Percentiles rank a stretch among this genome's conserved stretches.
These are phyloP conservation scores for Euwallacea fornicatus DNA, from an alignment of 1,140 invertebrate genomes.

Conservation along the genomic window DNA sequence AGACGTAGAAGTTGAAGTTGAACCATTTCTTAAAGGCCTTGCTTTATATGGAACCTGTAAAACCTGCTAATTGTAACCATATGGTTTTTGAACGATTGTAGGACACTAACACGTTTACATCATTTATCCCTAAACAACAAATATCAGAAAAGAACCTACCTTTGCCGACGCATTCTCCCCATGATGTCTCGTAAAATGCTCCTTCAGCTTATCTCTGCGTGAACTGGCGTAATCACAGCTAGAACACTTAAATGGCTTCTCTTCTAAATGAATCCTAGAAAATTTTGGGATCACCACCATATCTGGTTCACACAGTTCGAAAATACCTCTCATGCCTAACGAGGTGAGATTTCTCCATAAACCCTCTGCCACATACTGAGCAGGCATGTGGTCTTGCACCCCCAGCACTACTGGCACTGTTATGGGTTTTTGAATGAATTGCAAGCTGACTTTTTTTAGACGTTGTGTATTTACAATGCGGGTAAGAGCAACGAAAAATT, in stretches of 20 bases:
- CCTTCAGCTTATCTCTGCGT: conserved; percentile 68
- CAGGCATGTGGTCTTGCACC: conserved; percentile 66
- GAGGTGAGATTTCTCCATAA: conserved; percentile 70
- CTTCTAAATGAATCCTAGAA: conserved; percentile 61
- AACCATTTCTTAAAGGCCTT: conserved; percentile 51
- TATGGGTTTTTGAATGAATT: conserved; percentile 66
- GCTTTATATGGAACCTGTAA: conserved; percentile 56
- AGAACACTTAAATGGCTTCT: conserved; percentile 63
- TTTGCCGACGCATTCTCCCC: conserved; percentile 58
- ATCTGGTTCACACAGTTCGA: neutral
- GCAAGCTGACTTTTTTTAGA: conserved; percentile 69
- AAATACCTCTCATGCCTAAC: conserved; percentile 60
- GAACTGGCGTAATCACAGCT: conserved; percentile 68
- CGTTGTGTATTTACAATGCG: conserved; percentile 66
- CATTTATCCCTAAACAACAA: neutral
- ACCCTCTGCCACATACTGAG: conserved; percentile 62
- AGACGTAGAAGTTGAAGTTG: conserved; percentile 22
- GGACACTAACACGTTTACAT: neutral
- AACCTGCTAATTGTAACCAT: neutral
- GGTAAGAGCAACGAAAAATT: conserved; percentile 60
- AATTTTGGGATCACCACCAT: neutral
- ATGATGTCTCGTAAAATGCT: conserved; percentile 67
- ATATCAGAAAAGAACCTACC: conserved; percentile 39
- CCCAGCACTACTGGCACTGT: conserved; percentile 42
- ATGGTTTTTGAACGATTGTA: neutral